Evolutionary conservation across 2,113 vertebrate genomes (phyloP).

Genomic region (Pedionomus torquatus): DNA sequence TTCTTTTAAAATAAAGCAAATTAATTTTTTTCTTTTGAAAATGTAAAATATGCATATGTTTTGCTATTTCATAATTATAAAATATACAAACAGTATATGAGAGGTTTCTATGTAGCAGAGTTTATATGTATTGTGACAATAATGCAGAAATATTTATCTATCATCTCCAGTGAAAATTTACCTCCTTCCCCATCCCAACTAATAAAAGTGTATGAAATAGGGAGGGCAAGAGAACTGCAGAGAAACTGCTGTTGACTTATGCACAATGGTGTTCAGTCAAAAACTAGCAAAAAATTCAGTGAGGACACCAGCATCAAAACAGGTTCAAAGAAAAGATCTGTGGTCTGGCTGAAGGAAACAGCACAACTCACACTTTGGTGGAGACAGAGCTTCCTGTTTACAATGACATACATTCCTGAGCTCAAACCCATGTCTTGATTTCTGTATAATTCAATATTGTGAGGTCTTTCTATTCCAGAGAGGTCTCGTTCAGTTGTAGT

Average conservation of each 20-base stretch:
- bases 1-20: background rate
- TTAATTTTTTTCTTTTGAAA: background rate
- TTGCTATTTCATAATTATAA: background rate
- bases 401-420: background rate
- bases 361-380: background rate
- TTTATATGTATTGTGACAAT: background rate
- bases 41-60: background rate
- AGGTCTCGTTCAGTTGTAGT: background rate
- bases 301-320: background rate
- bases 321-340: background rate
- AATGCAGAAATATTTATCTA: background rate
- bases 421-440: background rate
- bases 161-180: background rate
- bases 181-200: fast-evolving
- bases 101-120: fast-evolving
- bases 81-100: background rate
- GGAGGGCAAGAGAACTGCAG: background rate
- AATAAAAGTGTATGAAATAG: background rate
- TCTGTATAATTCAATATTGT: background rate
- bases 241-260: background rate
- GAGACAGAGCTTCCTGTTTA: background rate
- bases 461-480: background rate
- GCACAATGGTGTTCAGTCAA: background rate
- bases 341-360: background rate
- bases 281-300: background rate